Percentiles rank a stretch among this genome's conserved stretches.
Conservation (phyloP, 2,888 invertebrate genomes). For the Cybosia mesomella region DNA sequence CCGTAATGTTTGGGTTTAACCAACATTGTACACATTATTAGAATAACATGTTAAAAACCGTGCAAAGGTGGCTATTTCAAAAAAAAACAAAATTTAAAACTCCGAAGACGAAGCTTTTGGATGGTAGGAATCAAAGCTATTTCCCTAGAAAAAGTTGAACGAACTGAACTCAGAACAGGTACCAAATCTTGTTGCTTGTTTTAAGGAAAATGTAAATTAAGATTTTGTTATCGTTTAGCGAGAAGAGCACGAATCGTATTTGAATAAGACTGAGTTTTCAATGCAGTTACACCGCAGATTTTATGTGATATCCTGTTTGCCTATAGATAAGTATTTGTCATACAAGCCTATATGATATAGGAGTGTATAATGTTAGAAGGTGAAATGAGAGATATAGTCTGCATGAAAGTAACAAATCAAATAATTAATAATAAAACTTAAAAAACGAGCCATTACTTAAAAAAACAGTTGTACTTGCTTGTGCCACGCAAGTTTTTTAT, state of each 20-base stretch:
- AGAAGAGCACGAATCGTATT: constrained; percentile 1
- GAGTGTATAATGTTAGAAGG: background rate
- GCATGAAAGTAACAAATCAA: background rate
- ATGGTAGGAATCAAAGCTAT: background rate
- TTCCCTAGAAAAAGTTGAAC: constrained; percentile 15
- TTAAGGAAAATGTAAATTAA: constrained; percentile 7
- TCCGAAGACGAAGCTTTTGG: background rate
- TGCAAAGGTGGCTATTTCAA: background rate
- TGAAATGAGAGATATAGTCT: background rate
- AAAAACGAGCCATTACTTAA: too few relatives aligned
- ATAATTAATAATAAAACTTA: too few relatives aligned
- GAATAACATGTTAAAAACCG: background rate
- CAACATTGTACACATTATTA: constrained; percentile 2
- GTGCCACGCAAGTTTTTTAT: too few relatives aligned
- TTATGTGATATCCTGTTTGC: background rate
- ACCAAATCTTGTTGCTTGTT: constrained; percentile 15
- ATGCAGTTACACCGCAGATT: background rate
- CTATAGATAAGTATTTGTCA: background rate
- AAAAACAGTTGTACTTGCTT: too few relatives aligned
- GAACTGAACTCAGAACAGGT: constrained; percentile 12
- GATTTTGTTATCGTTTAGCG: constrained; percentile 26
- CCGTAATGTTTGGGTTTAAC: background rate
- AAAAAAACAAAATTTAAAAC: background rate
- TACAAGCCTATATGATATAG: background rate
- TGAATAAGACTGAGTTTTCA: constrained; percentile 10